Conservation (phyloP, 2,888 invertebrate genomes). For the Cephus pygmeus region DNA sequence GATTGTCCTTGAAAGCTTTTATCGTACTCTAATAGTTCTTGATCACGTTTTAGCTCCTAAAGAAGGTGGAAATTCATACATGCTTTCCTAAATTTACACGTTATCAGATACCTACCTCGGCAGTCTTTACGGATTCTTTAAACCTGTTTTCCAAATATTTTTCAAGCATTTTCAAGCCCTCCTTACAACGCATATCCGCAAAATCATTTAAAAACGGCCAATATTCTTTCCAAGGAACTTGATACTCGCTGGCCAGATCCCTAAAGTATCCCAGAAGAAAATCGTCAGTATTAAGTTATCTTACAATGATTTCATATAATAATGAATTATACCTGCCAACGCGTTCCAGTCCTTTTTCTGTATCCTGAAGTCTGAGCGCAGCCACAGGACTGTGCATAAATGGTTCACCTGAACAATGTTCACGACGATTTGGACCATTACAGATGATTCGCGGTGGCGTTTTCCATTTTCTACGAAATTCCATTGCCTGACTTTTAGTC, state of each 20-base stretch:
- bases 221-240: conserved; percentile 89
- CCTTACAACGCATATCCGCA: conserved; percentile 78
- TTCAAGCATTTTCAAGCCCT: conserved; percentile 82
- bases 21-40: not conserved
- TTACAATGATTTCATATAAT: not conserved
- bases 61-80: not conserved
- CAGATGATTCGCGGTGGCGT: conserved; percentile 75
- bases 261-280: conserved; percentile 61
- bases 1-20: not conserved
- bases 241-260: conserved; percentile 76
- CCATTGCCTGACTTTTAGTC: conserved; percentile 77
- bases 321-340: conserved; percentile 73
- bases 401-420: conserved; percentile 30
- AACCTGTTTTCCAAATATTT: conserved; percentile 74
- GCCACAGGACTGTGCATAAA: conserved; percentile 17
- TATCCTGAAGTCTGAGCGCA: conserved; percentile 73
- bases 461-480: conserved; percentile 84
- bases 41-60: not conserved
- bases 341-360: conserved; percentile 88
- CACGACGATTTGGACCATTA: conserved; percentile 34
- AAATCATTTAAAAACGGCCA: conserved; percentile 91
- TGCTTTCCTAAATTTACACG: not conserved
- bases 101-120: not conserved
- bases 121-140: conserved; percentile 49
- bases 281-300: not conserved